A percentile compares a stretch with the other conserved stretches of the same genome.
These are phyloP conservation scores for Heliconius hermathena DNA, from an alignment of 1,140 invertebrate genomes.

Conservation along the genomic window DNA sequence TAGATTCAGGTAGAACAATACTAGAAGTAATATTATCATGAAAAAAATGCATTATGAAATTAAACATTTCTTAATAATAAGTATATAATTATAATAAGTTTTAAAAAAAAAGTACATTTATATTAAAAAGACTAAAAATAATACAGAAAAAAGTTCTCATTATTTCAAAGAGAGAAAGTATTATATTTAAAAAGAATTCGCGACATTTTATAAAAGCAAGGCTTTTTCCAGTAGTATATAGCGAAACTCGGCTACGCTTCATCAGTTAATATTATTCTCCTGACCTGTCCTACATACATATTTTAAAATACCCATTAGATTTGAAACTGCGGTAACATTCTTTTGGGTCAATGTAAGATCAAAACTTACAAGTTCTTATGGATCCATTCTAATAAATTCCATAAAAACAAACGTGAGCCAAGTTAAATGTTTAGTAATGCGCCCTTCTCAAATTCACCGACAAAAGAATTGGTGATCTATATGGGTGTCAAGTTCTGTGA, in stretches of 20 bases:
- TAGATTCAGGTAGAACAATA: no score
- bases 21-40: no score
- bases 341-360: neutral
- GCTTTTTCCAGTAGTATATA: conserved; percentile 6
- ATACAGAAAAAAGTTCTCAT: neutral
- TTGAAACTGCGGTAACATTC: conserved; percentile 19
- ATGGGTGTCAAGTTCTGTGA: no score
- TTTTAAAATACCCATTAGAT: conserved; percentile 41
- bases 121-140: neutral
- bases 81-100: neutral
- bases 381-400: neutral
- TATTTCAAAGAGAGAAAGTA: neutral
- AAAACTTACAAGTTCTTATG: neutral
- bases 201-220: conserved; percentile 8
- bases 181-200: neutral
- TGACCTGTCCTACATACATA: conserved; percentile 55
- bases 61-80: no score
- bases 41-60: no score
- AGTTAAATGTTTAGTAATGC: neutral
- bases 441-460: no score
- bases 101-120: neutral
- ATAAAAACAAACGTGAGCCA: no score
- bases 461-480: no score
- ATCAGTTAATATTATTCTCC: conserved; percentile 40
- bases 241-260: conserved; percentile 14